Evolutionary conservation across 2,888 invertebrate species (phyloP), one percentile per base, ranked within the genome.

Genomic region (Ophioninae sp.): DNA sequence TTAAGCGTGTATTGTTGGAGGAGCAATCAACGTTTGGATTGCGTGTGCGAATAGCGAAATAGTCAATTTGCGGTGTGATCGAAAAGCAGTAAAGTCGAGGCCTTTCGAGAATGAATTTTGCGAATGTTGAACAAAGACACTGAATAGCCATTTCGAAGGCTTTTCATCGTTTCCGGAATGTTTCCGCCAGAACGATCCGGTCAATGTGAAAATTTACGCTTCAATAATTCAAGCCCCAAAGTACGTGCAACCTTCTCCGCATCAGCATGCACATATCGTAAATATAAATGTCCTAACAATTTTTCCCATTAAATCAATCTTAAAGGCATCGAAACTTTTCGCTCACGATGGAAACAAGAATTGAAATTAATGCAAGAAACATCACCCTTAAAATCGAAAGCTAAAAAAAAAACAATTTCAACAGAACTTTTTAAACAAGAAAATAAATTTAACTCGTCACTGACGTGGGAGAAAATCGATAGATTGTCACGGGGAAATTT

Each of bases 191-290:
- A 13, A n/a, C 41, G 51, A 79, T 82, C 61, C 74, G 79, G 30
- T 30, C 56, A 63, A 58, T 59, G 63, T 59, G 41, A 75, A 30
- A 71, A 73, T 82, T 79, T 56, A 71, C 78, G 68, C 74, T 37
- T 65, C 44, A 59, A 44, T 71, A 63, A 71, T 59, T 61, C 51
- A 30, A n/a, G 51, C 13, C 5, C 7, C 44, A 64, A 82, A 56
- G 37, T 64, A 41, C 23, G 64, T 44, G 56, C 58, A 9, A 51
- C 51, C 51, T 2, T 51, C 13, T 17, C 51, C 6, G 17, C 17
- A 51, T 51, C 51, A 6, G 51, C 51, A 51, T 51, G 6, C 17
- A 51, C 51, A 1, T 10, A 44, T 44, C 51, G 5, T 1, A 44
- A 13, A 44, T 10, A 44, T 10, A 44, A 9, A 44, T 51, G 13